These are phyloP conservation scores for Brachyhypopomus gauderio DNA, from an alignment of 2,113 vertebrate genomes.

Conservation along the genomic window DNA sequence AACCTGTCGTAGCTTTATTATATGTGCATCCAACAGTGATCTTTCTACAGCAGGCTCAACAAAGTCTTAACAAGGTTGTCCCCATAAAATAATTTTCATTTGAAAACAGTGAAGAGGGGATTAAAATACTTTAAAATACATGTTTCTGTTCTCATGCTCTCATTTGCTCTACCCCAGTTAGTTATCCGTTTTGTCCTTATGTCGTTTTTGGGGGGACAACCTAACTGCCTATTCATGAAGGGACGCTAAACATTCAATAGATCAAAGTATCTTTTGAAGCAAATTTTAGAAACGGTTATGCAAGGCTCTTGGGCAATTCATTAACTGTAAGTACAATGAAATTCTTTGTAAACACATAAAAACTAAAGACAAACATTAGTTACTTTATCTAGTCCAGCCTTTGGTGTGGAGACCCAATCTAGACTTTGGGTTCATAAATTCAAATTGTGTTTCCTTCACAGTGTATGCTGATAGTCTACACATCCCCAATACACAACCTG, in stretches of 20 bases:
- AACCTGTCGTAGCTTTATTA: too few species aligned
- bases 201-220: too few species aligned
- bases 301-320: neutral
- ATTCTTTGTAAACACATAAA: neutral
- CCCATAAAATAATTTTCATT: too few species aligned
- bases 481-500: too few species aligned
- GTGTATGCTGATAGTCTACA: neutral
- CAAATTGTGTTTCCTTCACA: neutral
- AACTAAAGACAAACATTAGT: neutral
- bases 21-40: too few species aligned
- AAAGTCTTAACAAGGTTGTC: too few species aligned
- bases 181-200: too few species aligned
- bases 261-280: neutral
- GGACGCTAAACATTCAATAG: neutral
- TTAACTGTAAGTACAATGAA: too few species aligned
- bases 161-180: neutral
- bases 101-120: too few species aligned
- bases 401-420: neutral
- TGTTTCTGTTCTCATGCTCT: neutral
- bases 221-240: too few species aligned
- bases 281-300: neutral
- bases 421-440: neutral
- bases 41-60: too few species aligned
- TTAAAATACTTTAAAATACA: too few species aligned
- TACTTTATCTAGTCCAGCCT: neutral